Base-by-base conservation (phyloP, 1,140 invertebrate genomes). In the Drusus annulatus region DNA sequence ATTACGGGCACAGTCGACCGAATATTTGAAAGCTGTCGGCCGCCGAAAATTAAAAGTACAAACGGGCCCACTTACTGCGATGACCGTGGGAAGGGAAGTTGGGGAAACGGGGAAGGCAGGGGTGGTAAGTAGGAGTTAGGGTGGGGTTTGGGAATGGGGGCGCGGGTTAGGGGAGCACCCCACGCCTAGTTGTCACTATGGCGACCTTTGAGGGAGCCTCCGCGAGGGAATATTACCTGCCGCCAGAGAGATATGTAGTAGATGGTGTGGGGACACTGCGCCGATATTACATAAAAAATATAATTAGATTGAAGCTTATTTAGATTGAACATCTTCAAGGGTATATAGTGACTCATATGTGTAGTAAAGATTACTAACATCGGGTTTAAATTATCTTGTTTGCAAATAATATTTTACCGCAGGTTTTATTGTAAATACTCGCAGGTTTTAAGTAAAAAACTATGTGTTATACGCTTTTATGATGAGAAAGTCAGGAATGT, bases 141-240 rank as follows among this genome's bases (percentile, higher is more conserved):
- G 8, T 63, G 15, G 17, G 23, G 5, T 8, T 28, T 25, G 45
- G 50, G 31, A 5, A 7, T 28, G 25, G 19, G 16, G 51, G 13
- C 31, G 36, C 1, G 6, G 54, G 17, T 36, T 65, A 15, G 36
- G 51, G 23, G 2, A 45, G n/a, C 21, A 15, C 68, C 81, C 69
- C 69, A 50, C 31, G 58, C 79, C 60, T 69, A 58, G 65, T 79
- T 83, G 82, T 83, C 82, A 83, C 82, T 83, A 83, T 83, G 82
- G 74, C 79, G 82, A 83, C 82, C 82, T 83, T 83, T 83, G 82
- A 83, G 81, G 76, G 80, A 79, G 73, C 63, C 50, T 78, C 76
- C 21, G 75, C 60, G 76, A 76, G 71, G 76, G 76, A 56, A 78
- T 78, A 83, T 83, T 80, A 83, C 81, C 81, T 80, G 81, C 78